These are phyloP conservation scores for Catharus bicknelli DNA, from an alignment of 2,113 vertebrate species.

Conservation along the genomic window DNA sequence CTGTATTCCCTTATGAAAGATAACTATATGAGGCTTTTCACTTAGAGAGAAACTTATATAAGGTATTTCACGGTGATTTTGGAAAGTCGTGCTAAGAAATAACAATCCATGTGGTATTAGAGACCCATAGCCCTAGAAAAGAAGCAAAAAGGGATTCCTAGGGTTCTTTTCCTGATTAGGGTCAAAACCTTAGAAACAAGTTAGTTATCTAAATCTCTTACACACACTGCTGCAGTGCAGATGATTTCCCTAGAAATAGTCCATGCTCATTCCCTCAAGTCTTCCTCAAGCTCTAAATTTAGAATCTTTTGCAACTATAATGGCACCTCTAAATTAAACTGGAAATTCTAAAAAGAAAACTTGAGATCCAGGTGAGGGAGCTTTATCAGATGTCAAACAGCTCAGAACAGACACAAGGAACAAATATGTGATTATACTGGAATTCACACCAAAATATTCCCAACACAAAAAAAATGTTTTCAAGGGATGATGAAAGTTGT, in stretches of 20 bases:
- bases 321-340: not conserved
- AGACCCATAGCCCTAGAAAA: not conserved
- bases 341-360: not conserved
- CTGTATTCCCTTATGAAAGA: not conserved
- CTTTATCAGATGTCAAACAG: not conserved
- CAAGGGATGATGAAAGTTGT: not conserved
- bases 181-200: not conserved
- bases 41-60: not conserved
- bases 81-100: not conserved
- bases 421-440: not conserved
- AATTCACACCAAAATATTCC: not conserved
- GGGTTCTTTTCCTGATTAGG: not conserved
- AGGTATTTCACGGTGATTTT: not conserved
- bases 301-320: not conserved
- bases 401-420: not conserved
- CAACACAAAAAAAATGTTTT: not conserved
- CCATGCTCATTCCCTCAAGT: not conserved
- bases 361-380: not conserved
- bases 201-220: slow-evolving; percentile 28
- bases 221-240: not conserved
- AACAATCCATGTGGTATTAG: not conserved
- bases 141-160: not conserved
- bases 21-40: not conserved
- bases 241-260: not conserved
- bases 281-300: slow-evolving; percentile 8